Base-by-base conservation (phyloP, 1,140 invertebrate genomes). In the Oscheius sp. region DNA sequence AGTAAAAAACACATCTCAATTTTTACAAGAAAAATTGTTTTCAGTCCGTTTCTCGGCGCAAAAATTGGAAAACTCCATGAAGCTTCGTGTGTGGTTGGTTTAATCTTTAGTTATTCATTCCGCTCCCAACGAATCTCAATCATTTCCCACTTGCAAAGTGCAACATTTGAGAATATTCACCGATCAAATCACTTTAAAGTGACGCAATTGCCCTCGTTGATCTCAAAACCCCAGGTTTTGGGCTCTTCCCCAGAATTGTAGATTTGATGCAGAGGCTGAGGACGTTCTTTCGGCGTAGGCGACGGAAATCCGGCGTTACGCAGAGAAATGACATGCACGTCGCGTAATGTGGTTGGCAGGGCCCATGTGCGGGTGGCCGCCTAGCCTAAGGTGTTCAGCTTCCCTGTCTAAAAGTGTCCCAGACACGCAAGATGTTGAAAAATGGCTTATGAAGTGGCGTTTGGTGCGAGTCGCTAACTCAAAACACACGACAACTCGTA, bases 1-100 rank as follows among this genome's bases (percentile, higher is more conserved):
- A 94, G 88, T 92, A 85, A 84, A 79, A 26, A 52, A 18, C 10
- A 61, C 34, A 34, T 65, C 2, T 35, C 28, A 32, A 0, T 32
- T 38, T 28, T 45, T 49, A 13, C 45, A 38, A 58, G 52, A 77
- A 34, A 46, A 65, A 26, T 72, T 55, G 18, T 7, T 84, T 85
- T 79, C 79, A 88, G 88, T 79, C 87, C 88, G 34, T 88, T 88
- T 78, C 87, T 88, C 65, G 83, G 93, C 81, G 93, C 94, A 15
- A 93, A 94, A 86, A 88, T 95, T 76, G 93, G 93, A 76, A 97
- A 95, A 87, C 87, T 95, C 61, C 94, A 97, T 86, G 95, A 98
- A 87, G 92, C 94, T 28, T 92, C 93, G 61, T 97, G 94, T 87
- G 91, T 93, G 91, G 94, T 97, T 89, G 90, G 90, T 86, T 15